These are phyloP conservation scores for Schizothorax lantsangensis DNA, from an alignment of 2,797 vertebrate species.

Conservation along the genomic window DNA sequence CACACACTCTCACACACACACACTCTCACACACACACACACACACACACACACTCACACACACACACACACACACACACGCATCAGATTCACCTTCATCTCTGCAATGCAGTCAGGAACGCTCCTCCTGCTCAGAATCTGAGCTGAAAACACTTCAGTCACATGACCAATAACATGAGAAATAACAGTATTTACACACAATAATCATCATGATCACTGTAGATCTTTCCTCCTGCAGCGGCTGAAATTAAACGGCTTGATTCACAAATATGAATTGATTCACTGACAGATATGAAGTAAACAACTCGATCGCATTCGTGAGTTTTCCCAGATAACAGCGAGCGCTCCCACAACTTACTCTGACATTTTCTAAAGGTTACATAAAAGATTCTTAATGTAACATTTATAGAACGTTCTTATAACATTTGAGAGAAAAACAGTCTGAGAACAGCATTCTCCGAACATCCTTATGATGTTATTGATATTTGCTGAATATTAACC, in stretches of 20 bases:
- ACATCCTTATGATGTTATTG: background rate
- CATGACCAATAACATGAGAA: background rate
- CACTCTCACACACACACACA: background rate
- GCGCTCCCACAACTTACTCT: no score
- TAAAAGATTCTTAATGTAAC: no score
- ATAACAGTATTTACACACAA: background rate
- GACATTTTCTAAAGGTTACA: no score
- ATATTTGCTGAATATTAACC: background rate
- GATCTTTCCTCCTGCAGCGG: background rate
- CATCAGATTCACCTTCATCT: background rate
- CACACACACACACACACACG: background rate
- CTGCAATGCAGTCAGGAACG: background rate
- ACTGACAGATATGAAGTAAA: background rate
- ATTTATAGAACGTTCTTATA: no score
- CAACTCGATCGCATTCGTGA: background rate
- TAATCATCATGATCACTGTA: background rate
- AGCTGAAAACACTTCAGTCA: background rate
- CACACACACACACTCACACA: background rate
- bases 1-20: background rate
- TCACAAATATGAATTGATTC: background rate
- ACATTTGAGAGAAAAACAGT: no score
- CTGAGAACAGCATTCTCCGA: no score
- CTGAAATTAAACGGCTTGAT: background rate
- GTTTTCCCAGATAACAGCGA: no score
- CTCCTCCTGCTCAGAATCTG: background rate